Evolutionary conservation across 2,888 invertebrate species (phyloP), one percentile per base, ranked within the genome.

Genomic region (Sclerodermus sp.): DNA sequence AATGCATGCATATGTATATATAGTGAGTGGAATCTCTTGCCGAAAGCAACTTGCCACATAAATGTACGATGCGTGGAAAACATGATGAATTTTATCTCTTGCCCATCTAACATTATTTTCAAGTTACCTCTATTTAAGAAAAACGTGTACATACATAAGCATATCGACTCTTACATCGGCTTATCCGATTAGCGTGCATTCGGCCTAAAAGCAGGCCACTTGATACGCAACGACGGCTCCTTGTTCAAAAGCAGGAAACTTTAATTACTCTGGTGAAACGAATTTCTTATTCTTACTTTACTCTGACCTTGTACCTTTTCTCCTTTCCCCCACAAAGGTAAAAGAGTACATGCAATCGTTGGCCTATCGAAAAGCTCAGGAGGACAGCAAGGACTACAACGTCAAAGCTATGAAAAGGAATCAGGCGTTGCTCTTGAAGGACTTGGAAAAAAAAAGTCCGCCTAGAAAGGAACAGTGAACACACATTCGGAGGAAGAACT

Each of bases 301-400:
- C 42, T n/a, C 34, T 49, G 46, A 61, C 57, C 61, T 64, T 61
- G 61, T 61, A 51, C 50, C 52, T 49, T 32, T 61, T 34, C 13
- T 13, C 34, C 12, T 30, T 46, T 47, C 42, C 13, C 17, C 31
- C 45, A 31, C 23, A 44, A 60, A 70, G 69, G 65, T 70, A 51
- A 32, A 56, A 15, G 59, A 60, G 18, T 69, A 71, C 47, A 61
- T 65, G 52, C 51, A 51, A 43, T 66, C 68, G 42, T 43, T 64
- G 46, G 55, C 57, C 14, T 66, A 71, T 47, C 61, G 57, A 10
- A 57, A 58, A 41, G 48, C 51, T 10, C 59, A 50, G 42, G 60
- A 64, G 47, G 58, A 60, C 34, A 51, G 49, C 40, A 57, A 53
- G 31, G 59, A 66, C 13, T 62, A 66, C 45, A 51, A 41, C 14